These are phyloP conservation scores for Macroramphosus scolopax DNA, from an alignment of 2,797 vertebrate species.

Conservation along the genomic window DNA sequence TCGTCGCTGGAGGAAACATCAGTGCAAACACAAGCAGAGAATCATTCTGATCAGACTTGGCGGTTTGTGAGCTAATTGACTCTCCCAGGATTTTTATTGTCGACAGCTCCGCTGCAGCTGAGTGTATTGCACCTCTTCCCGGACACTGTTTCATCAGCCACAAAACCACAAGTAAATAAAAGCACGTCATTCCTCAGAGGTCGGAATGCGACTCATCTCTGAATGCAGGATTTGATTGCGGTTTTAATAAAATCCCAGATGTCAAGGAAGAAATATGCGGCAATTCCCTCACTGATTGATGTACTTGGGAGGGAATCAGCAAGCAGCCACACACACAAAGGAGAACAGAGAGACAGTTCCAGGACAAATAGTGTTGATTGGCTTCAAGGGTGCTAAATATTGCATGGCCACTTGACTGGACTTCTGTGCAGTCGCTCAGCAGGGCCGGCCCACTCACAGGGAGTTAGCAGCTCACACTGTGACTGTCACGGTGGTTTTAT, in stretches of 20 bases:
- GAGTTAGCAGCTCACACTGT: slow-evolving; percentile 17
- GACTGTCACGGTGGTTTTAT: slow-evolving; percentile 9
- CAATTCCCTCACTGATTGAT: slow-evolving; percentile 55
- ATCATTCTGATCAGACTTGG: slow-evolving; percentile 24
- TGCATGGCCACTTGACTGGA: slow-evolving; percentile 46
- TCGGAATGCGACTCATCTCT: slow-evolving; percentile 39
- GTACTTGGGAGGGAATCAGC: slow-evolving; percentile 55
- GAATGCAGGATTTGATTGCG: slow-evolving; percentile 45
- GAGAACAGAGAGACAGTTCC: slow-evolving; percentile 47
- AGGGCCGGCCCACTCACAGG: slow-evolving; percentile 7
- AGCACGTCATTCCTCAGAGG: too few relatives aligned
- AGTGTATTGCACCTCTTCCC: slow-evolving; percentile 17
- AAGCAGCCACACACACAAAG: slow-evolving; percentile 44
- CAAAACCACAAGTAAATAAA: too few relatives aligned
- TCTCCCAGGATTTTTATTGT: slow-evolving; percentile 20
- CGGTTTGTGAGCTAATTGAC: slow-evolving; percentile 18
- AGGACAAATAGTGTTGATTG: slow-evolving; percentile 56
- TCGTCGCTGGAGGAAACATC: slow-evolving; percentile 18
- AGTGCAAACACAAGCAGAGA: slow-evolving; percentile 21
- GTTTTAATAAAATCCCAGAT: slow-evolving; percentile 51
- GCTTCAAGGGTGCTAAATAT: slow-evolving; percentile 42
- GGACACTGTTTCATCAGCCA: too few relatives aligned
- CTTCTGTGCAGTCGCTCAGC: slow-evolving; percentile 14
- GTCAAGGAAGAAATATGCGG: slow-evolving; percentile 46
- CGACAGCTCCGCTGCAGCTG: slow-evolving; percentile 23